These are phyloP conservation scores for Sarcophaga peregrina DNA, from an alignment of 1,140 invertebrate genomes.

Conservation along the genomic window DNA sequence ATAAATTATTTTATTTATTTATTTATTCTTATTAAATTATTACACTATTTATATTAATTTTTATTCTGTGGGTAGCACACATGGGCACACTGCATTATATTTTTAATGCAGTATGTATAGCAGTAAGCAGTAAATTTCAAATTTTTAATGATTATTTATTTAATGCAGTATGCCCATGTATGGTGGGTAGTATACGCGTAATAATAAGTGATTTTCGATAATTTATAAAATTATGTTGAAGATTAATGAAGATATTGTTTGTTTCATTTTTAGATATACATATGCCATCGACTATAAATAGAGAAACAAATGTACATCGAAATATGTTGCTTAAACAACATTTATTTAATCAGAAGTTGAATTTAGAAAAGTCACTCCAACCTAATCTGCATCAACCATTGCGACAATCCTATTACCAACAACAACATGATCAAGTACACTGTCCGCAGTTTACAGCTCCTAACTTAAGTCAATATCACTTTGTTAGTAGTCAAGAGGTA, in stretches of 20 bases:
- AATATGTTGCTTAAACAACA: conserved; percentile 80
- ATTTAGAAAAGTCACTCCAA: conserved; percentile 47
- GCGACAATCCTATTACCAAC: conserved; percentile 8
- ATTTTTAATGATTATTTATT: too few relatives aligned
- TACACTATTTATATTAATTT: too few relatives aligned
- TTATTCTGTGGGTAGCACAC: too few relatives aligned
- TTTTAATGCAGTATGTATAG: too few relatives aligned
- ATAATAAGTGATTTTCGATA: too few relatives aligned
- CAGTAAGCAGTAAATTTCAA: too few relatives aligned
- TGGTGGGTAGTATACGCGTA: too few relatives aligned
- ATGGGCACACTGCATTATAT: too few relatives aligned
- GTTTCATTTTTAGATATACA: background rate
- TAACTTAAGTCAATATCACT: conserved; percentile 73
- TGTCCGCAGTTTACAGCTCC: conserved; percentile 68
- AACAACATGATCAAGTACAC: conserved; percentile 12
- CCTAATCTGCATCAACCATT: conserved; percentile 48
- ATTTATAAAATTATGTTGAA: too few relatives aligned
- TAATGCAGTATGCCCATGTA: too few relatives aligned
- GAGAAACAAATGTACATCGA: conserved; percentile 77
- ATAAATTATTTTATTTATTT: too few relatives aligned
- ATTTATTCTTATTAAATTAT: too few relatives aligned
- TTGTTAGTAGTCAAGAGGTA: conserved; percentile 72
- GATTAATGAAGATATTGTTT: background rate
- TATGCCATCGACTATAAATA: conserved; percentile 73
- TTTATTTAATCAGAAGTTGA: conserved; percentile 72